A percentile compares a stretch with the other conserved stretches of the same genome.
Conservation (phyloP, 2,113 vertebrate species). For the Dicrurus megarhynchus region DNA sequence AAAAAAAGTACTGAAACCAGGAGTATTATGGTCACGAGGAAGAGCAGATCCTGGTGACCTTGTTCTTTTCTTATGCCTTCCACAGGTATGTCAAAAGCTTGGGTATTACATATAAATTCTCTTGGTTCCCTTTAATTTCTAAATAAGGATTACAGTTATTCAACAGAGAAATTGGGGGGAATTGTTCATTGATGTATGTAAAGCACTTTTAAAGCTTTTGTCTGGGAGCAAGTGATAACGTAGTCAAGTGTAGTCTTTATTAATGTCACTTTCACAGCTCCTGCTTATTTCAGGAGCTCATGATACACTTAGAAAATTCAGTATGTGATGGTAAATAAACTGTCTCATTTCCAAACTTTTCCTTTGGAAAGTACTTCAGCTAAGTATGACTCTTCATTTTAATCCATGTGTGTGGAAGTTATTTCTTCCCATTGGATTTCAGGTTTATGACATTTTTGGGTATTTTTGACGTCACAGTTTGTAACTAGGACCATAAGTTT, state of each 20-base stretch:
- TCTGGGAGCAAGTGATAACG: background rate
- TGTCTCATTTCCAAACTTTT: background rate
- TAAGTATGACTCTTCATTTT: background rate
- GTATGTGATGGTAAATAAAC: background rate
- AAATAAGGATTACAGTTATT: background rate
- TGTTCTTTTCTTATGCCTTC: background rate
- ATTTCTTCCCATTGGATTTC: background rate
- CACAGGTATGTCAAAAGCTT: background rate
- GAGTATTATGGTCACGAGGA: background rate
- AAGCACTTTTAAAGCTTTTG: constrained; percentile 17
- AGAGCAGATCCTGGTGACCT: background rate
- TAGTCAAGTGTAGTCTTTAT: background rate
- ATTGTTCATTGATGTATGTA: background rate
- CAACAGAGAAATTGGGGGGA: background rate
- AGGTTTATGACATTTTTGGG: background rate
- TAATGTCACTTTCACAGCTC: background rate
- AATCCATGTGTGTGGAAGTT: background rate
- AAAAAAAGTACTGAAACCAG: background rate
- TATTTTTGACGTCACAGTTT: background rate
- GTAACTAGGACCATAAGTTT: background rate
- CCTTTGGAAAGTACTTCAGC: background rate
- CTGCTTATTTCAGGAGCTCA: background rate
- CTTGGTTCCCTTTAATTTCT: background rate
- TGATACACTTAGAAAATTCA: background rate
- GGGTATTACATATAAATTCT: background rate